Evolutionary conservation across 2,797 vertebrate species (phyloP), one percentile per base, ranked within the genome.

Genomic region (Perodicticus potto): DNA sequence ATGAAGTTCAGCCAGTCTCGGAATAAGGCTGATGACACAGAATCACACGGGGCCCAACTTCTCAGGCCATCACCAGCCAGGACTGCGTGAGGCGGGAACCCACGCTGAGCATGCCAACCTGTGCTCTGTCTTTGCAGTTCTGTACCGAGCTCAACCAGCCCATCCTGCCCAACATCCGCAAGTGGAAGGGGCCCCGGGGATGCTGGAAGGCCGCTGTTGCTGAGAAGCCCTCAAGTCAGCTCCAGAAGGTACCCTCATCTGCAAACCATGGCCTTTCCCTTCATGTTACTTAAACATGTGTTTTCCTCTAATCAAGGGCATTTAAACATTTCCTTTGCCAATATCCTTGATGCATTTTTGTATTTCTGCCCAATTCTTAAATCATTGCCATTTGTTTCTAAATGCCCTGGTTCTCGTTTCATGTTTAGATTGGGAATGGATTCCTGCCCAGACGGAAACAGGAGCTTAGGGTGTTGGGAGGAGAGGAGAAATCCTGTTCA

Each of bases 121-220:
- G 34, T 67, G 10, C 67, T 94, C 85, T 97, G 45, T 97, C 96
- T 96, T 98, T 98, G 76, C 98, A 99, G 99, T 99, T 99, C 96
- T 99, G 99, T 94, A 93, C 90, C 67, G 99, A 99, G 98, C 98
- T 99, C 92, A 99, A 99, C 98, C 99, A 99, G 94, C 99, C 99
- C 0, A 99, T 98, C 0, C 98, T 99, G 96, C 98, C 99, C 97
- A 99, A 99, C 76, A 98, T 99, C 81, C 99, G 99, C 81, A 99
- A 98, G 97, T 99, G 99, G 99, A 99, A 98, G 97, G 98, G 99
- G 65, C 98, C 99, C 12, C 98, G 99, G 94, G 99, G 99, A 5
- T 97, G 98, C 53, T 99, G 99, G 99, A 99, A 99, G 97, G 99
- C 98, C 34, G 61, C 98, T 0, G 98, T 99, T 96, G 99, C 99